Evolutionary conservation across 2,888 invertebrate genomes (phyloP), one percentile per base, ranked within the genome.

Genomic region (Geotrupes spiniger): DNA sequence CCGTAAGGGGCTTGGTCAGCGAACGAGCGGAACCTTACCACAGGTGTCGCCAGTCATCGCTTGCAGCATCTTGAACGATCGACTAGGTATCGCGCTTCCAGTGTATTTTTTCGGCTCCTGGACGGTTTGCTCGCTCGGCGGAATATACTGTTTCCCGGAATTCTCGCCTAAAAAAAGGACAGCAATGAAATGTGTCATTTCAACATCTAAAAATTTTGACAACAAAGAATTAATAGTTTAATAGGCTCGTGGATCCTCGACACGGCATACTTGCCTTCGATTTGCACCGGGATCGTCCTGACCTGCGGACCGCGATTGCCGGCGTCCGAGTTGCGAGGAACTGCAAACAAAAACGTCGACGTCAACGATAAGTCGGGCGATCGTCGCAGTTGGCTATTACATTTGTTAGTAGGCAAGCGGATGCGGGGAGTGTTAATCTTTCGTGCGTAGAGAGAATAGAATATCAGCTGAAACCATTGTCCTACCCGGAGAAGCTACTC

Each of bases 21-120:
- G 6, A 21, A 6, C 6, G 6, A 31, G 15, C 29, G 3, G 12
- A 12, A 31, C 76, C 80, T 79, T 74, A 83, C 83, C 83, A 70
- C 69, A 69, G 61, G 78, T 76, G 64, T 84, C 83, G 52, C 81
- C 81, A 55, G 87, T 87, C 87, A 88, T 87, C 41, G 85, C 85
- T 73, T 90, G 89, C 46, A 90, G 74, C 66, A 87, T 83, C 71
- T 82, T 84, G 73, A 90, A 90, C 29, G 88, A 86, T 69, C 86
- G 80, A 56, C 88, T 88, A 43, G 90, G 90, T 70, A 90, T 90
- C 57, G 85, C 82, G 64, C 85, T 83, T 45, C 89, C 89, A 63
- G 80, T 85, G 65, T 87, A 87, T 65, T 83, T 85, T 66, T 81
- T 83, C 37, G 85, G 85, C 66, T 85, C 85, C 52, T 75, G 79